Conservation (phyloP, 30 jellyfish, hydroid and myxozoan genomes). For the Aurelia sp. region DNA sequence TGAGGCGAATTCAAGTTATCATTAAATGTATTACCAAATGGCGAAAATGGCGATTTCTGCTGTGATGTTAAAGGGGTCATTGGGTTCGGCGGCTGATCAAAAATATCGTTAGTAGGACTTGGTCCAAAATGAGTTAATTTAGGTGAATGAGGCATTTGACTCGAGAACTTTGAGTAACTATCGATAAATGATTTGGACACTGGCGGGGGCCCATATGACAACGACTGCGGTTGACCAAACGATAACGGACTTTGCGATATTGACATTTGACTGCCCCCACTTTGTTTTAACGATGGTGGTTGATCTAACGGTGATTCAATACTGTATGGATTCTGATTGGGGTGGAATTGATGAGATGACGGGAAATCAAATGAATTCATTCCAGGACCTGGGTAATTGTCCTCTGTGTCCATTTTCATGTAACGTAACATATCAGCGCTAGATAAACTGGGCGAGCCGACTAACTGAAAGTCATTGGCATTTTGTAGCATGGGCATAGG, state of each 20-base stretch:
- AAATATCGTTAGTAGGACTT: conserved; percentile 73
- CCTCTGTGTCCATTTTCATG: conserved; percentile 57
- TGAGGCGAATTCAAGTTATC: conserved; percentile 51
- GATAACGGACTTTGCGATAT: conserved; percentile 61
- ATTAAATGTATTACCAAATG: conserved; percentile 52
- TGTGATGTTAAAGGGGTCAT: conserved; percentile 67
- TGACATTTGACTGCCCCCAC: conserved; percentile 50
- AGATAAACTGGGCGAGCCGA: conserved; percentile 58
- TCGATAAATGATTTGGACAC: conserved; percentile 64
- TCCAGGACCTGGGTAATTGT: conserved; percentile 32
- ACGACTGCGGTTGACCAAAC: conserved; percentile 67
- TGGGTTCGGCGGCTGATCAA: conserved; percentile 80
- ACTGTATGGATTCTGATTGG: conserved; percentile 59
- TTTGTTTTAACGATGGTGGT: conserved; percentile 67
- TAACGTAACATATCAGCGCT: conserved; percentile 64
- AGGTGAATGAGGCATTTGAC: conserved; percentile 86
- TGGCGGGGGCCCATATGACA: conserved; percentile 48
- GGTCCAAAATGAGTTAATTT: conserved; percentile 97
- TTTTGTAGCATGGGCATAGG: conserved; percentile 65
- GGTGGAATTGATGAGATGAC: conserved; percentile 52
- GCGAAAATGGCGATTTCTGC: conserved; percentile 69
- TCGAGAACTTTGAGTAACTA: conserved; percentile 34
- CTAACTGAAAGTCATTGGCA: conserved; percentile 45
- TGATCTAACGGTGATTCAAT: conserved; percentile 50
- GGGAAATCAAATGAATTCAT: conserved; percentile 61